Percentiles rank a stretch among this genome's conserved stretches.
phyloP scores from a whole-genome alignment of 2,888 invertebrate species.

The Caenorhabditis macrosperma region DNA sequence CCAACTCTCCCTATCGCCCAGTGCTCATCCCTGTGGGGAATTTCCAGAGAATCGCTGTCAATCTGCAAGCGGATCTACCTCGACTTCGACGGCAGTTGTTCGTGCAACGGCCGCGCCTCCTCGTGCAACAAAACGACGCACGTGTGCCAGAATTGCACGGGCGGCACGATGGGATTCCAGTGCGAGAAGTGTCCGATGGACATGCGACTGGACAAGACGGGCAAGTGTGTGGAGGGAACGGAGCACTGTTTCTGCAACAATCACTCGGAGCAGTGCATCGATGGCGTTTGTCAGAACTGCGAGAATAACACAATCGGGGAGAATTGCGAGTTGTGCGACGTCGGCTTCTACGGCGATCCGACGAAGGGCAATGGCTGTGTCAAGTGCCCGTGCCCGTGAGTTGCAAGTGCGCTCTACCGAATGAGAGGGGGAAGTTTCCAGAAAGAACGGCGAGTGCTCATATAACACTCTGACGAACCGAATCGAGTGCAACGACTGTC shows the following conservation, averaged over 20 bases:
- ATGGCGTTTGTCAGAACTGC: conserved; percentile 79
- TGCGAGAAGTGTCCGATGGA: conserved; percentile 84
- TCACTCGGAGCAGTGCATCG: conserved; percentile 56
- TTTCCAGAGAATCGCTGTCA: conserved; percentile 63
- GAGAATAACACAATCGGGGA: conserved; percentile 82
- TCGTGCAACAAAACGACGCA: conserved; percentile 84
- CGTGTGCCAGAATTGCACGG: conserved; percentile 95
- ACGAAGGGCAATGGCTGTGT: conserved; percentile 91
- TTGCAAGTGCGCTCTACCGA: too few species aligned
- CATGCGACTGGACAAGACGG: conserved; percentile 16
- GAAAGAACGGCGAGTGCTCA: conserved; percentile 59
- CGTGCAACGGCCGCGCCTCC: conserved; percentile 57
- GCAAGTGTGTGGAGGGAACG: conserved; percentile 7
- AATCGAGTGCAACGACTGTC: conserved; percentile 63
- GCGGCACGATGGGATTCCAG: conserved; percentile 91
- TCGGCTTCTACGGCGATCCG: conserved; percentile 95
- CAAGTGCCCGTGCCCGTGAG: conserved; percentile 93
- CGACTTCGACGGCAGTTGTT: conserved; percentile 60
- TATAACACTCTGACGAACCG: conserved; percentile 31
- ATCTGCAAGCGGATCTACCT: conserved; percentile 69
- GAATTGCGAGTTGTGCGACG: conserved; percentile 81
- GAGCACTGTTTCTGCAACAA: conserved; percentile 59
- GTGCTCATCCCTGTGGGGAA: too few species aligned
- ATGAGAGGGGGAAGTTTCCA: conserved; percentile 40
- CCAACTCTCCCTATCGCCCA: too few species aligned